Percentiles rank a stretch among this genome's conserved stretches.
Evolutionary conservation across 2,797 vertebrate genomes (phyloP).

Genomic region (Alca torda): DNA sequence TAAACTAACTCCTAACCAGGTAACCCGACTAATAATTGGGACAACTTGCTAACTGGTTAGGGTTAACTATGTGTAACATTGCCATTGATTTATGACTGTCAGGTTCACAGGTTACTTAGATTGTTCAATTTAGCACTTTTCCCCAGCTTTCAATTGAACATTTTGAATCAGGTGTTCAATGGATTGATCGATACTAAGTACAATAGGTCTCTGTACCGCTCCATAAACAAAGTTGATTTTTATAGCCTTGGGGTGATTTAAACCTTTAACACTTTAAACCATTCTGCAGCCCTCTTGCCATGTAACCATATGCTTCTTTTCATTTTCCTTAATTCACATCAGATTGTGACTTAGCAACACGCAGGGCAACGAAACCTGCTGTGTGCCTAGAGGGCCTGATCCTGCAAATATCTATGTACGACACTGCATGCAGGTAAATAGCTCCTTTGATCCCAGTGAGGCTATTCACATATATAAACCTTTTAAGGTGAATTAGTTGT

Average conservation of each 20-base stretch:
- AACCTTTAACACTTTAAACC: slow-evolving; percentile 38
- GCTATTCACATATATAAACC: neutral
- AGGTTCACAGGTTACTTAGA: slow-evolving; percentile 33
- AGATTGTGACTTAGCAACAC: neutral
- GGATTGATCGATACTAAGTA: slow-evolving; percentile 50
- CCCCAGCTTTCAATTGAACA: slow-evolving; percentile 36
- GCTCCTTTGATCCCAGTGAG: neutral
- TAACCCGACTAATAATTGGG: neutral
- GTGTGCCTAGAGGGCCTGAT: neutral
- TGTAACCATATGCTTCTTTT: slow-evolving; percentile 23
- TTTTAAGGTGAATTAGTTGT: neutral
- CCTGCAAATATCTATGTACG: neutral
- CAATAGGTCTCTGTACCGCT: slow-evolving; percentile 43
- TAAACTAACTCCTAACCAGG: neutral
- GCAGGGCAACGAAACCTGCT: neutral
- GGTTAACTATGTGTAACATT: slow-evolving; percentile 35
- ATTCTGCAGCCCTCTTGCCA: neutral
- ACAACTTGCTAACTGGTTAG: slow-evolving; percentile 46
- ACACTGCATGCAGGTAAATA: neutral
- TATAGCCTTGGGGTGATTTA: slow-evolving; percentile 46
- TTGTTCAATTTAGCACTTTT: slow-evolving; percentile 51
- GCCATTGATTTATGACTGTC: slow-evolving; percentile 37
- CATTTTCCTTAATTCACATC: slow-evolving; percentile 42
- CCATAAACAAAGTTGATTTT: slow-evolving; percentile 59
- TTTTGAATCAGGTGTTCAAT: slow-evolving; percentile 55